Conservation (phyloP, 1,140 invertebrate species). For the Cotesia vestalis region DNA sequence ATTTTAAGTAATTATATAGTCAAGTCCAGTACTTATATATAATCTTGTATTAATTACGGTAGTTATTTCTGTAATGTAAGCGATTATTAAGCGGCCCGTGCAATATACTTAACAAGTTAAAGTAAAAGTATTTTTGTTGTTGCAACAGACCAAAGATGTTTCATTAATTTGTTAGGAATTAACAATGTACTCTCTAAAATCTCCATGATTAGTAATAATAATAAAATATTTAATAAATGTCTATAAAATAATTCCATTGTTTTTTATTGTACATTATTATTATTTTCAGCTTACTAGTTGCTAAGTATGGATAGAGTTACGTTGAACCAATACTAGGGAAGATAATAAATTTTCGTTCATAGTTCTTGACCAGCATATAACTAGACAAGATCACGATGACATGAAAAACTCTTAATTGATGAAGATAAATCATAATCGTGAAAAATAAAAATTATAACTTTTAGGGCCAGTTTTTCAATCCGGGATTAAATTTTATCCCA, state of each 20-base stretch:
- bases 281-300: no score
- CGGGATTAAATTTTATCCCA: no score
- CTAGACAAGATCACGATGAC: no score
- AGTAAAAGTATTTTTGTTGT: slow-evolving; percentile 52
- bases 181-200: slow-evolving; percentile 51
- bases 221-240: slow-evolving; percentile 58
- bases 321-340: no score
- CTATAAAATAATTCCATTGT: slow-evolving; percentile 20
- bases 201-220: slow-evolving; percentile 56
- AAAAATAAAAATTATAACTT: no score
- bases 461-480: no score
- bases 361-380: no score
- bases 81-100: slow-evolving; percentile 25
- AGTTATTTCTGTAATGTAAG: slow-evolving; percentile 15
- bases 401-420: no score
- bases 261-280: not conserved
- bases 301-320: no score
- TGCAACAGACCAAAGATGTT: slow-evolving; percentile 46
- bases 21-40: slow-evolving; percentile 8
- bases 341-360: no score
- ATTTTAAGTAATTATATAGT: slow-evolving; percentile 18
- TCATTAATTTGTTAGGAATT: slow-evolving; percentile 51
- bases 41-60: not conserved
- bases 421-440: no score
- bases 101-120: slow-evolving; percentile 27